phyloP scores from a whole-genome alignment of 2,797 vertebrate genomes.

The Pipistrellus pygmaeus region DNA sequence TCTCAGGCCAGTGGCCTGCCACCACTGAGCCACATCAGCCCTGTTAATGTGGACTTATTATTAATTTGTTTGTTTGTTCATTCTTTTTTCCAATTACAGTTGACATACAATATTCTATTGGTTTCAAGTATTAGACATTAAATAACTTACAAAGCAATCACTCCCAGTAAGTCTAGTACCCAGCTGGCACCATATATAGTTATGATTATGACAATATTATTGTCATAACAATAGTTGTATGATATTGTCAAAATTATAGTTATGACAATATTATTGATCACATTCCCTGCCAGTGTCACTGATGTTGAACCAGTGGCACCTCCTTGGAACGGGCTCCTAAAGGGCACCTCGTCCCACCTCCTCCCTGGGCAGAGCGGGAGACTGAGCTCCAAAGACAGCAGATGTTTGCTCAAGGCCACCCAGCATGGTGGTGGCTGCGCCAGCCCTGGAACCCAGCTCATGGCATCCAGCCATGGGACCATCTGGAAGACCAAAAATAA shows the following conservation, averaged over 20 bases:
- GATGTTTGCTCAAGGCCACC: neutral
- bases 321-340: neutral
- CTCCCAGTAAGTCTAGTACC: neutral
- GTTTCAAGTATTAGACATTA: neutral
- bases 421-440: neutral
- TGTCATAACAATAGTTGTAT: no score
- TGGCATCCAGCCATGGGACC: neutral
- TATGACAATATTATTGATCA: neutral
- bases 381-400: neutral
- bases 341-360: neutral
- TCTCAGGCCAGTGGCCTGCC: neutral
- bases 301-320: neutral
- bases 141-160: neutral
- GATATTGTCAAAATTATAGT: neutral
- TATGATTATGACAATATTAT: neutral
- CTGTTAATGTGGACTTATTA: neutral
- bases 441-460: neutral
- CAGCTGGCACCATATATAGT: neutral
- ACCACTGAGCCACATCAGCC: neutral
- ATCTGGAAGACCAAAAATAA: neutral
- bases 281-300: neutral
- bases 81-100: neutral
- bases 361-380: neutral
- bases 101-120: neutral
- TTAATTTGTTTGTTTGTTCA: neutral